These are phyloP conservation scores for Urosaurus nigricauda DNA, from an alignment of 2,797 vertebrate genomes.

Conservation along the genomic window DNA sequence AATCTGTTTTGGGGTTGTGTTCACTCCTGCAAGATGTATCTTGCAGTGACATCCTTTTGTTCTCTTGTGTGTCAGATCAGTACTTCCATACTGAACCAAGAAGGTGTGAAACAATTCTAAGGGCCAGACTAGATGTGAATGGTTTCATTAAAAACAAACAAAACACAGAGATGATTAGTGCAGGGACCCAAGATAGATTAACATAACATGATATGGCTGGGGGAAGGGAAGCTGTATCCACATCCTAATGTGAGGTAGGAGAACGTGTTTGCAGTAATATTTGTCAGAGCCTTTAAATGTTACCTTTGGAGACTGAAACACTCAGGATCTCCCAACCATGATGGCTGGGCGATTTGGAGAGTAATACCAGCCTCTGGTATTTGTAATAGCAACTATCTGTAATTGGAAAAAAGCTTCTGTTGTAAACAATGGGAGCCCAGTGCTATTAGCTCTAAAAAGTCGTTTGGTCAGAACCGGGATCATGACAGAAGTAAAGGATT, in stretches of 20 bases:
- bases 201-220: no score
- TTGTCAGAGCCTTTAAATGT: background rate
- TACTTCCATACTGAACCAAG: background rate
- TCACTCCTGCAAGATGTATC: background rate
- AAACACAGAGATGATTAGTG: no score
- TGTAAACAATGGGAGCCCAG: background rate
- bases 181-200: no score
- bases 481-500: background rate
- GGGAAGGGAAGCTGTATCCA: no score
- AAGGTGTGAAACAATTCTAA: background rate
- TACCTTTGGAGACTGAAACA: no score
- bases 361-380: no score
- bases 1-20: conserved; percentile 6
- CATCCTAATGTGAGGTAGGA: background rate
- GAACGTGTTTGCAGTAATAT: background rate
- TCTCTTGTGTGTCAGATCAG: background rate
- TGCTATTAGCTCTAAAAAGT: background rate
- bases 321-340: no score
- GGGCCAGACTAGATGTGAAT: background rate
- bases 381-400: no score
- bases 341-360: no score
- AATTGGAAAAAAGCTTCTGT: background rate
- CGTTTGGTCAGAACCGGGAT: background rate
- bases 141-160: no score
- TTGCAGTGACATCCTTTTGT: background rate